Evolutionary conservation across 1,140 invertebrate genomes (phyloP), one percentile per base, ranked within the genome.

Genomic region (Leptonema lineaticorne): DNA sequence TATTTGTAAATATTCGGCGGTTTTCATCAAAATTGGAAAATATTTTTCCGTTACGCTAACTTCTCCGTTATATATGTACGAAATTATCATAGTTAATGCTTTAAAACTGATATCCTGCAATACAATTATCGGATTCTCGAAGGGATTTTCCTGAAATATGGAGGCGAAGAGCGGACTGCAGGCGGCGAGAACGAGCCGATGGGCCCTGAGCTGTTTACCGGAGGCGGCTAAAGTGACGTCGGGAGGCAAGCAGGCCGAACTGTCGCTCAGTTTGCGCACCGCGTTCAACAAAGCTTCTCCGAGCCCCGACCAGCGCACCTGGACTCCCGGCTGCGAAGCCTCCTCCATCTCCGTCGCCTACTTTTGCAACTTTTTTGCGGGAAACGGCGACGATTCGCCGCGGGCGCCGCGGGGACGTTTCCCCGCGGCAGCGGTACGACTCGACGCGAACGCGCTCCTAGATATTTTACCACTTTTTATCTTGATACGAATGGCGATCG

Each of bases 161-260:
- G 83, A 84, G 73, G 83, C 85, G 77, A 91, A 91, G 74, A 89
- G 88, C 4, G 87, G 85, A 78, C 88, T 90, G 72, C 89, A 90
- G 1, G 88, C 88, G 6, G 88, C 89, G 3, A 91, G 77, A 72
- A 91, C 87, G 46, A 91, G 85, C 82, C 89, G 90, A 74, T 91
- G 89, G 59, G 89, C 87, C 64, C 87, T 85, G 67, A 89, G 82
- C 77, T 86, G 85, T 56, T 85, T 81, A 63, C 88, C 87, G 70
- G 89, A 88, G 71, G 87, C 88, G 8, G 88, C 86, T 37, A 91
- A 77, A 58, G 89, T 90, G 22, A 90, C 88, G 76, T 89, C 87
- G n/a, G 87, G 71, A 29, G 46, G 45, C 20, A 26, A 8, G 8
- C 22, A 24, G 22, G 18, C 7, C 1, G 50, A 24, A 11, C 22